Base-by-base conservation (phyloP, 1,140 invertebrate genomes). In the Bilobella aurantiaca region DNA sequence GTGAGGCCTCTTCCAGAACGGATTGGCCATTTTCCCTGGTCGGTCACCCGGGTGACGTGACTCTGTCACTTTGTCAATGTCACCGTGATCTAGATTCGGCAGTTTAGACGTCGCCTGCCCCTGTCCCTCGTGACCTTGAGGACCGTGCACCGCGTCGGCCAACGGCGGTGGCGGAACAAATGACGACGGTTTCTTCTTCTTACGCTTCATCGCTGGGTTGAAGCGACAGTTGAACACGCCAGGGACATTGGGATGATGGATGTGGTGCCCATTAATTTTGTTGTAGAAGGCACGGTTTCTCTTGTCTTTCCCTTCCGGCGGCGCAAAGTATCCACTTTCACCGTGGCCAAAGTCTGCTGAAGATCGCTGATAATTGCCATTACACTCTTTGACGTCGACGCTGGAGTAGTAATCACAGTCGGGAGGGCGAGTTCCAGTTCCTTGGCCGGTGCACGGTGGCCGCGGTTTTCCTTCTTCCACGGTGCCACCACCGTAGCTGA, bases 151-250 rank as follows among this genome's bases (percentile, higher is more conserved):
- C 18, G 34, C 18, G 76, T 72, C 78, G 74, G 47, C 75, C 72
- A 32, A 77, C 66, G 75, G 71, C 1, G 89, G 89, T 14, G 88
- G 87, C 0, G 88, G 89, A 1, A 92, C 85, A 75, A 92, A 91
- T 1, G 84, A 86, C 0, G 89, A 91, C 14, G 90, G 90, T 75
- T 92, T 92, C 74, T 93, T 93, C 77, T 91, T 92, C 74, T 93
- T 93, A 25, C 90, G 81, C 73, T 87, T 88, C 46, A 82, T 78
- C 16, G 82, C 81, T 3, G 89, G 87, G 77, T 90, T 91, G 0
- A 93, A 90, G 34, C 89, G 81, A 75, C 91, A 93, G 75, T 92
- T 93, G 74, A 93, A 93, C 1, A 93, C 90, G 0, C 89, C 90
- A 0, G 87, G 87, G 73, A 90, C 89, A 58, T 75, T 66, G 0